These are phyloP conservation scores for Helostoma temminkii DNA, from an alignment of 2,797 vertebrate genomes.

Conservation along the genomic window DNA sequence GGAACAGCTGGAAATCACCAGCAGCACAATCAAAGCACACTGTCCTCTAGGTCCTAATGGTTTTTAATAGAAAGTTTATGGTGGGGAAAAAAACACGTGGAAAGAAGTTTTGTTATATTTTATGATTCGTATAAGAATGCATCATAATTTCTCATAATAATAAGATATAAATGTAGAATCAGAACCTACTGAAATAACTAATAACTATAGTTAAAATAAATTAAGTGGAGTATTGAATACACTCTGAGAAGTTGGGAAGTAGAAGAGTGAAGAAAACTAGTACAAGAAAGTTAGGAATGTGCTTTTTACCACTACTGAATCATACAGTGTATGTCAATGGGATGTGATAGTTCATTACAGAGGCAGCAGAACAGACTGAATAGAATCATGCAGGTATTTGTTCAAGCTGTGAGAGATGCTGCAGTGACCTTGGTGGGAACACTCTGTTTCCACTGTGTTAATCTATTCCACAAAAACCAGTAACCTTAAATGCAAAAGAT, in stretches of 20 bases:
- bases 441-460: not conserved
- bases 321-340: not conserved
- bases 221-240: no score
- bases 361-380: slow-evolving; percentile 1
- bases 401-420: slow-evolving; percentile 10
- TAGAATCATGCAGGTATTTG: not conserved
- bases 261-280: no score
- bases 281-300: not conserved
- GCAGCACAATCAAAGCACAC: slow-evolving; percentile 21
- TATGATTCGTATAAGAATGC: no score
- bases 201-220: no score
- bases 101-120: no score
- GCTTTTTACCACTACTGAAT: not conserved
- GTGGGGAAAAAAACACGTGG: slow-evolving; percentile 8
- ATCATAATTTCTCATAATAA: no score
- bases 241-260: no score
- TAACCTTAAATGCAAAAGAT: not conserved
- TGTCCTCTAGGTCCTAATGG: slow-evolving; percentile 1
- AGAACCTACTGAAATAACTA: no score
- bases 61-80: not conserved
- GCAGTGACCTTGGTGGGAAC: slow-evolving; percentile 8
- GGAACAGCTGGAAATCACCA: slow-evolving; percentile 42
- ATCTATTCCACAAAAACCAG: not conserved
- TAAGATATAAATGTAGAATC: no score
- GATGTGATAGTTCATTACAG: not conserved